A percentile compares a stretch with the other conserved stretches of the same genome.
These are phyloP conservation scores for Eulithis testata DNA, from an alignment of 2,888 invertebrate species.

Conservation along the genomic window DNA sequence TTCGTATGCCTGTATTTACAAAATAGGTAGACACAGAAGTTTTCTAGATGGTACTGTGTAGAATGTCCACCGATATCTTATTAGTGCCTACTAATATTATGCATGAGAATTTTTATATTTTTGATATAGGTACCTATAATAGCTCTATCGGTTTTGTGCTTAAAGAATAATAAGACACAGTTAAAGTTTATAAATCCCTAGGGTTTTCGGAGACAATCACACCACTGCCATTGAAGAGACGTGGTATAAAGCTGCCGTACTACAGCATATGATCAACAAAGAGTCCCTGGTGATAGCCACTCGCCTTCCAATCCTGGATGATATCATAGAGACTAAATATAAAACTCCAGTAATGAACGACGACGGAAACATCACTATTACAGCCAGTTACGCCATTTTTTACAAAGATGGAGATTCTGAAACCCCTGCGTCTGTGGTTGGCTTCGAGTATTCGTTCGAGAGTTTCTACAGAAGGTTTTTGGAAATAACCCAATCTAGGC, in stretches of 20 bases:
- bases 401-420: constrained; percentile 89
- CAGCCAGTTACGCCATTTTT: constrained; percentile 93
- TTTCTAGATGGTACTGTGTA: too few species aligned
- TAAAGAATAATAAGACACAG: too few species aligned
- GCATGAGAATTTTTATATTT: too few species aligned
- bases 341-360: constrained; percentile 65
- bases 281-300: constrained; percentile 92
- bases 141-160: too few species aligned
- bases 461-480: constrained; percentile 88
- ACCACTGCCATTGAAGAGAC: constrained; percentile 92
- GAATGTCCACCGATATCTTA: too few species aligned
- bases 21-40: too few species aligned
- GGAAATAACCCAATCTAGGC: constrained; percentile 79
- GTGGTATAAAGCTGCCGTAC: constrained; percentile 95
- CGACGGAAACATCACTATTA: constrained; percentile 87
- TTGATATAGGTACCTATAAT: too few species aligned
- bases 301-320: constrained; percentile 83
- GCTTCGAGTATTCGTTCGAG: constrained; percentile 92
- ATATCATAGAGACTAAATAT: constrained; percentile 55
- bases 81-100: too few species aligned
- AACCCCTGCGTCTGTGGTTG: constrained; percentile 95
- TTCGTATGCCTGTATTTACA: neutral
- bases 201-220: constrained; percentile 91
- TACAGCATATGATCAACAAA: constrained; percentile 91
- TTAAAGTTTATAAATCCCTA: constrained; percentile 51